Evolutionary conservation across 2,888 invertebrate species (phyloP).

Genomic region (Mactromeris polynyma): DNA sequence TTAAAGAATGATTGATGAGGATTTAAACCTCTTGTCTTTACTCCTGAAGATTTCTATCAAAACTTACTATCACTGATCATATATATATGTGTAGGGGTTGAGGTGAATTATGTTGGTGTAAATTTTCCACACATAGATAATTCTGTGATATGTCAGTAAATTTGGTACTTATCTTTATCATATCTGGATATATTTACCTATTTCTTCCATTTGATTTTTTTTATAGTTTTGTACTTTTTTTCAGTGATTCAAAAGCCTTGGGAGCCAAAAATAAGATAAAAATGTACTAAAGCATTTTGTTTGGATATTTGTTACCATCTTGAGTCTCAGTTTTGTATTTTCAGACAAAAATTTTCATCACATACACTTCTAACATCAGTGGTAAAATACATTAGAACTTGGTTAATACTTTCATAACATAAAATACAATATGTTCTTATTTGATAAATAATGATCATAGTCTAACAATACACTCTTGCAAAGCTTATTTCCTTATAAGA

Average conservation of each 20-base stretch:
- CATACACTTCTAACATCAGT: too few relatives aligned
- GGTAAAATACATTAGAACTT: too few relatives aligned
- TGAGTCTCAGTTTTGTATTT: neutral
- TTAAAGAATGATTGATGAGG: conserved; percentile 28
- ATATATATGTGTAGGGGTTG: neutral
- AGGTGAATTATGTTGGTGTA: neutral
- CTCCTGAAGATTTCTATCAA: conserved; percentile 6
- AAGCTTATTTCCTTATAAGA: neutral
- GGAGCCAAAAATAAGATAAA: too few relatives aligned
- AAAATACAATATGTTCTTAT: neutral
- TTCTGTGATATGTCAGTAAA: neutral
- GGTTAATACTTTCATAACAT: too few relatives aligned
- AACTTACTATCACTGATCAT: conserved; percentile 8
- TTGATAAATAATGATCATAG: neutral
- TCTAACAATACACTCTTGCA: neutral
- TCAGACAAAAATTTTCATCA: too few relatives aligned
- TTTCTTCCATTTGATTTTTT: neutral
- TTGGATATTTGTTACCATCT: neutral
- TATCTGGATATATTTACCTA: neutral
- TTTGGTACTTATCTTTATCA: neutral
- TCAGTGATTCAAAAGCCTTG: too few relatives aligned
- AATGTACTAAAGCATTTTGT: neutral
- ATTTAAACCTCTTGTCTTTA: conserved; percentile 15
- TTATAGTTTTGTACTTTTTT: neutral
- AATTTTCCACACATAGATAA: neutral